Evolutionary conservation across 2,888 invertebrate genomes (phyloP).

Genomic region (Pristionchus japonicus): DNA sequence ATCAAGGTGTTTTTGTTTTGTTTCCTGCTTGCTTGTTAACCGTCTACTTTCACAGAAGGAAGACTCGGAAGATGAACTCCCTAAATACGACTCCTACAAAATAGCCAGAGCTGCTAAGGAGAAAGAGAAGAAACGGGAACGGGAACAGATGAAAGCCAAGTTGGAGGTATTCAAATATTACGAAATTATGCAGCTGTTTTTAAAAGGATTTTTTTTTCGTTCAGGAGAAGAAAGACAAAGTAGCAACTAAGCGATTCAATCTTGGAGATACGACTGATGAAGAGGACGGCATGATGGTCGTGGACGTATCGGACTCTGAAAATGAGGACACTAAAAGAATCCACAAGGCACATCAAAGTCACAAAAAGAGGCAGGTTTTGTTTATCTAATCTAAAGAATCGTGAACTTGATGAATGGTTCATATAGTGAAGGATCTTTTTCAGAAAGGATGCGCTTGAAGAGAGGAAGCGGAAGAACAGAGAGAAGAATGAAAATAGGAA

Average conservation of each 20-base stretch:
- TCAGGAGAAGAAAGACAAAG: constrained; percentile 11
- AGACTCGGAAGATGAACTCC: background rate
- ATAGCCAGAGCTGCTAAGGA: constrained; percentile 11
- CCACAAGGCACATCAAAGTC: background rate
- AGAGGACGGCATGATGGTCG: background rate
- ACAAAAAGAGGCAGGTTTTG: background rate
- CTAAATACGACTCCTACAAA: background rate
- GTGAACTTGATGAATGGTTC: too few species aligned
- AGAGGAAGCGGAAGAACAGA: background rate
- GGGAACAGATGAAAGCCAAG: background rate
- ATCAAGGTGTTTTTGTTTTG: background rate
- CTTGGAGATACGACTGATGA: background rate
- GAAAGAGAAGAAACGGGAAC: background rate
- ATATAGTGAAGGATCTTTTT: background rate
- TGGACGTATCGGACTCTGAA: background rate
- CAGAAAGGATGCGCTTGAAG: background rate
- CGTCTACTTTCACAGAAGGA: background rate
- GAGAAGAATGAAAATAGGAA: too few species aligned
- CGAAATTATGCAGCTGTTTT: too few species aligned
- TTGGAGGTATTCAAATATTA: background rate
- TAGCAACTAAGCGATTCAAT: background rate
- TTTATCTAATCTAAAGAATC: too few species aligned
- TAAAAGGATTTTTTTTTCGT: too few species aligned
- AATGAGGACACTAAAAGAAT: background rate
- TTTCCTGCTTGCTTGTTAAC: background rate